Percentiles rank a stretch among this genome's conserved stretches.
These are phyloP conservation scores for Tachysurus vachellii DNA, from an alignment of 2,113 vertebrate species.

Conservation along the genomic window DNA sequence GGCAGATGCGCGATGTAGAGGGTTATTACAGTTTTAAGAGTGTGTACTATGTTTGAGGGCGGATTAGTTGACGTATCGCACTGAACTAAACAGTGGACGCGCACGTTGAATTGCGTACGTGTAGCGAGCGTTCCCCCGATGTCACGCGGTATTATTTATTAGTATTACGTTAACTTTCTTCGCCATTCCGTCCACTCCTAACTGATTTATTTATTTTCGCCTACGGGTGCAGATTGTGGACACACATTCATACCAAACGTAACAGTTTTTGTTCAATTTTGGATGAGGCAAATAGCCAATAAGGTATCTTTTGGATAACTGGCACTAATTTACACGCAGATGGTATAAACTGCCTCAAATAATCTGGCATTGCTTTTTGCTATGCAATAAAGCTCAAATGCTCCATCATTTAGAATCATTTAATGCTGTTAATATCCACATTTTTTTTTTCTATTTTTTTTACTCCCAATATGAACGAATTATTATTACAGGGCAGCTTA, in stretches of 20 bases:
- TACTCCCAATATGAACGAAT: neutral
- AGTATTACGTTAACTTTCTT: neutral
- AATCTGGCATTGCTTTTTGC: neutral
- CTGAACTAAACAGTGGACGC: constrained; percentile 4
- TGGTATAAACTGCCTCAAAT: neutral
- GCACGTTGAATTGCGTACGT: neutral
- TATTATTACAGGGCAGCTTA: neutral
- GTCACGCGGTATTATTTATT: neutral
- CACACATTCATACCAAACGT: too few species aligned
- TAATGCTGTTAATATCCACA: neutral
- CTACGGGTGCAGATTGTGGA: neutral
- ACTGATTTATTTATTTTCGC: neutral
- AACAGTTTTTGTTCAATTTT: neutral
- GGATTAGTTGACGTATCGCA: neutral
- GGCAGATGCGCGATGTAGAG: constrained; percentile 16
- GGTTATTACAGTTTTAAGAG: constrained; percentile 28
- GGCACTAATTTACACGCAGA: too few species aligned
- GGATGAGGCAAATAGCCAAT: neutral
- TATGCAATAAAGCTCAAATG: neutral
- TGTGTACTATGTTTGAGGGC: constrained; percentile 23
- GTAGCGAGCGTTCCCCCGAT: neutral
- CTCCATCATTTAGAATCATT: neutral
- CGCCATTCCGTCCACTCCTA: neutral
- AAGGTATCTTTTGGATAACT: neutral
- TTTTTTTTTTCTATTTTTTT: neutral